Conservation (phyloP, 2,888 invertebrate genomes). For the Netelia inedita region DNA sequence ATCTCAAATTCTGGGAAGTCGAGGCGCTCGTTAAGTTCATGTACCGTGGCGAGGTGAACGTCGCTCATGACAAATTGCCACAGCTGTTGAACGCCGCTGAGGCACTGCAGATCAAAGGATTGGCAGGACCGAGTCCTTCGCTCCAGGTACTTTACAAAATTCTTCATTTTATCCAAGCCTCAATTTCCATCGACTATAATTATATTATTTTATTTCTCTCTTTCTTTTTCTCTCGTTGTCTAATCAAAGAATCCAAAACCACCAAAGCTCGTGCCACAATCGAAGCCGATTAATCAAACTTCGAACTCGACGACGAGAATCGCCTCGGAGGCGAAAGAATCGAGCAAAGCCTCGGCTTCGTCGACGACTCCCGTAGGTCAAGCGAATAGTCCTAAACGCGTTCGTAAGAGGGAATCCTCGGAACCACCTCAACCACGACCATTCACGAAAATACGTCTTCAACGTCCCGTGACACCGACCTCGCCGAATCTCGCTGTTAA, state of each 20-base stretch:
- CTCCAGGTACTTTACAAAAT: conserved; percentile 75
- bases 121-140: conserved; percentile 83
- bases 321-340: conserved; percentile 79
- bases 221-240: not conserved
- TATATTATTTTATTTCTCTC: conserved; percentile 15
- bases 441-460: conserved; percentile 82
- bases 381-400: conserved; percentile 71
- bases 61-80: conserved; percentile 93
- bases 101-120: conserved; percentile 92
- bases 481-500: conserved; percentile 80
- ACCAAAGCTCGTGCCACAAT: conserved; percentile 80
- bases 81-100: conserved; percentile 94
- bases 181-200: not conserved
- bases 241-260: conserved; percentile 75
- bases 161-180: too few relatives aligned
- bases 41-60: conserved; percentile 96
- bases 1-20: conserved; percentile 93
- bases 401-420: conserved; percentile 79
- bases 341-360: conserved; percentile 73
- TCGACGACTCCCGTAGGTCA: conserved; percentile 49
- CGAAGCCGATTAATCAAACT: conserved; percentile 73
- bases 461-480: conserved; percentile 78
- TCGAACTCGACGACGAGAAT: conserved; percentile 55
- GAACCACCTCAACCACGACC: conserved; percentile 77
- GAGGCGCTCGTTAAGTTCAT: conserved; percentile 95